Evolutionary conservation across 1,140 invertebrate species (phyloP).

Genomic region (Aleiodes sp.): DNA sequence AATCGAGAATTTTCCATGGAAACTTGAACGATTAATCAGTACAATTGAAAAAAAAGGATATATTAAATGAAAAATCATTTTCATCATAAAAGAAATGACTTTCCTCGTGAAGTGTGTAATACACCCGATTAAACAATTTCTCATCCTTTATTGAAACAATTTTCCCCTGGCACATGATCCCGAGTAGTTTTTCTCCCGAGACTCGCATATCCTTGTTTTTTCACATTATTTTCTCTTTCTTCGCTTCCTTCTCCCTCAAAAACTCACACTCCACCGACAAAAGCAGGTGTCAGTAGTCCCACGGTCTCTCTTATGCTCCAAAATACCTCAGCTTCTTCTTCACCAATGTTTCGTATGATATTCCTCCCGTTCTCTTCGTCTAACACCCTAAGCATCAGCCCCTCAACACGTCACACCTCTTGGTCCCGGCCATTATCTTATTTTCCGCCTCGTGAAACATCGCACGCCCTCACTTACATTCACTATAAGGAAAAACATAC

Average conservation of each 20-base stretch:
- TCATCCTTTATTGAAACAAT: slow-evolving; percentile 21
- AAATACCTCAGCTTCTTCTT: slow-evolving; percentile 32
- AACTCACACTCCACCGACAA: no score
- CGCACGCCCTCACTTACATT: slow-evolving; percentile 42
- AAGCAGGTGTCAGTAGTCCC: slow-evolving; percentile 52
- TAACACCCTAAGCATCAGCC: background rate
- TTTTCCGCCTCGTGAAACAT: slow-evolving; percentile 65
- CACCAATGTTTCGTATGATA: background rate
- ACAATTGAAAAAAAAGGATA: no score
- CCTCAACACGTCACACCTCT: slow-evolving; percentile 46
- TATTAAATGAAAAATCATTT: no score
- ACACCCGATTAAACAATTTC: background rate
- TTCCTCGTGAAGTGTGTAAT: background rate
- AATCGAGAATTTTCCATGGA: no score
- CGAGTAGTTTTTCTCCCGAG: background rate
- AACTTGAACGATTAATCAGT: no score
- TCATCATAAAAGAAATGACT: no score
- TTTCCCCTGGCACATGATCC: background rate
- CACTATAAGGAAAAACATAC: slow-evolving; percentile 12
- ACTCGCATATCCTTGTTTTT: slow-evolving; percentile 16
- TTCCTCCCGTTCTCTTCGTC: slow-evolving; percentile 25
- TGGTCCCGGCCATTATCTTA: slow-evolving; percentile 63
- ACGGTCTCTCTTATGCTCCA: slow-evolving; percentile 56
- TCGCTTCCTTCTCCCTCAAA: no score
- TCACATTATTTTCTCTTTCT: slow-evolving; percentile 42